Base-by-base conservation (phyloP, 2,888 invertebrate species). In the Protodeltote pygarga region DNA sequence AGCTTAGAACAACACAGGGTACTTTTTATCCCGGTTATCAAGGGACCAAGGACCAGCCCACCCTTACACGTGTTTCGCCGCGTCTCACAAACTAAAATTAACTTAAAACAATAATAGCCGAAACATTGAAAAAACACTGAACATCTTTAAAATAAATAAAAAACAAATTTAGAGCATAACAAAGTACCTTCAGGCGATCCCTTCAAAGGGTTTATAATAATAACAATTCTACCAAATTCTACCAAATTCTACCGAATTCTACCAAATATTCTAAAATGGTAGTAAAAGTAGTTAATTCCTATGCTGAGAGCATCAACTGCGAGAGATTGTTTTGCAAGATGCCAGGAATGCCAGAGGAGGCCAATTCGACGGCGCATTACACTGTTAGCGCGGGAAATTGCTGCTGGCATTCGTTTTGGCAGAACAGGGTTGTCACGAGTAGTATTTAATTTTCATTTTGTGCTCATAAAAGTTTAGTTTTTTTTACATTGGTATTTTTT, bases 341-440 rank as follows among this genome's bases (percentile, higher is more conserved):
- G 68, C 37, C 42, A 32, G 50, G 29, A 35, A 44, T 34, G 23
- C 31, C 14, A 37, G 49, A 37, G 37, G 19, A 48, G 39, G 60
- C 62, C 62, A 72, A 75, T 69, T 62, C 46, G 47, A 42, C 31
- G 4, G 62, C 52, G 50, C 68, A 70, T 74, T 80, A 77, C 65
- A 65, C 65, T 62, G 71, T 75, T 76, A 70, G 64, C 62, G 59
- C 55, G 63, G 64, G 63, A 77, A 73, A 79, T 76, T 73, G 75
- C 77, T 47, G 46, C 50, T 46, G 66, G 65, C 60, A 55, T 66
- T 75, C 79, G 64, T 75, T 79, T 71, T 73, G 67, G 65, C 67
- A 78, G 75, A 54, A 64, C 52, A 68, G 55, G 65, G 62, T 50
- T 52, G 44, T 38, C n/a, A n/a, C n/a, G n/a, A n/a, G n/a, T 17